Evolutionary conservation across 2,888 invertebrate species (phyloP).

Genomic region (Stenodera caucasica): DNA sequence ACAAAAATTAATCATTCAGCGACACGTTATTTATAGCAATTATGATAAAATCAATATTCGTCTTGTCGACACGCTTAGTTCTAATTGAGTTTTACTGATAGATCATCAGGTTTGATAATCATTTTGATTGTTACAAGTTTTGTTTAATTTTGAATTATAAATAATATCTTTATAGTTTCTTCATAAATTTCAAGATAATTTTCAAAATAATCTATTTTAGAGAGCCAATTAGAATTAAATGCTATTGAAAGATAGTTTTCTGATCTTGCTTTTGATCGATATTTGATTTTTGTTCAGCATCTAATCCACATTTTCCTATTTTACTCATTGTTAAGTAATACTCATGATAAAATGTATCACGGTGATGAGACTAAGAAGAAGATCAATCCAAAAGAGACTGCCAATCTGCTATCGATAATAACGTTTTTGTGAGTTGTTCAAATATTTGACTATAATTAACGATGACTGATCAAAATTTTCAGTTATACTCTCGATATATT

Average conservation of each 20-base stretch:
- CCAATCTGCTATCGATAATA: slow-evolving; percentile 65
- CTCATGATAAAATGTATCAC: slow-evolving; percentile 57
- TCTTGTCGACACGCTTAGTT: no score
- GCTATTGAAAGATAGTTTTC: background rate
- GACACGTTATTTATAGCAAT: no score
- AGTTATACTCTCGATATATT: slow-evolving; percentile 59
- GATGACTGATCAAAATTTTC: no score
- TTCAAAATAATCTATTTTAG: background rate
- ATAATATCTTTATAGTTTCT: background rate
- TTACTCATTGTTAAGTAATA: slow-evolving; percentile 10
- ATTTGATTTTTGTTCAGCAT: slow-evolving; percentile 41
- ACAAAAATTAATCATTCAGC: background rate
- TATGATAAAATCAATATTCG: no score
- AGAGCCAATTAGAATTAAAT: background rate
- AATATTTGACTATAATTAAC: slow-evolving; percentile 43
- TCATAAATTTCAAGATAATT: background rate
- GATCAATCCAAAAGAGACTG: slow-evolving; percentile 66
- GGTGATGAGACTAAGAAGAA: slow-evolving; percentile 59
- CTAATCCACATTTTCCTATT: slow-evolving; percentile 49
- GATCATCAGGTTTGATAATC: no score
- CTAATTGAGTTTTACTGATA: no score
- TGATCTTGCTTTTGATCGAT: slow-evolving; percentile 50
- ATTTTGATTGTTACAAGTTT: background rate
- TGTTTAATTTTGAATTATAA: no score
- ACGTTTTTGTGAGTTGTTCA: slow-evolving; percentile 66